phyloP scores from a whole-genome alignment of 2,888 invertebrate genomes.

The Vesta saturnalis region DNA sequence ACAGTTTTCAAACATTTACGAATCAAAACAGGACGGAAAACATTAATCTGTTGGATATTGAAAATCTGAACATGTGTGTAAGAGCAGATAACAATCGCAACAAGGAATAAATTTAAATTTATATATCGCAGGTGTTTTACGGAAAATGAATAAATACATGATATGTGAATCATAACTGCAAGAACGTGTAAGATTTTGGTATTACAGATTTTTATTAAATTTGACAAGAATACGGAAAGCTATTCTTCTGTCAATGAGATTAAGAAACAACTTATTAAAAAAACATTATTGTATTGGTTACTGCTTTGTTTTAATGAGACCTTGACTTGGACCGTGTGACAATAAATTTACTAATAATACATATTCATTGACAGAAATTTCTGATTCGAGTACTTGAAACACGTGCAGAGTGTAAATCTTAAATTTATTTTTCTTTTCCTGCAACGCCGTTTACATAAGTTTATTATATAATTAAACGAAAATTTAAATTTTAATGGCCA shows the following conservation, averaged over 20 bases:
- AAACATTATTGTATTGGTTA: neutral
- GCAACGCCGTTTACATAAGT: conserved; percentile 10
- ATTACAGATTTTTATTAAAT: neutral
- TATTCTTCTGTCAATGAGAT: too few relatives aligned
- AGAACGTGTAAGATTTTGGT: conserved; percentile 4
- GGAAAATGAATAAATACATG: conserved; percentile 29
- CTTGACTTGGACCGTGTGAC: conserved; percentile 11
- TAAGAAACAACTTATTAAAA: neutral
- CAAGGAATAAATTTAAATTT: conserved; percentile 37
- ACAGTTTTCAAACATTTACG: conserved; percentile 17
- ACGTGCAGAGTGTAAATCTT: conserved; percentile 30
- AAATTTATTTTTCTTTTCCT: conserved; percentile 28
- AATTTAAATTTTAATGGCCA: conserved; percentile 12
- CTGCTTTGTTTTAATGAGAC: neutral
- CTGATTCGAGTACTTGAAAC: conserved; percentile 20
- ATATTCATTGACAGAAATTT: conserved; percentile 23
- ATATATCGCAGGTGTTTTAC: conserved; percentile 35
- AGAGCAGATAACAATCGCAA: conserved; percentile 30
- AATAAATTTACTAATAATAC: conserved; percentile 14
- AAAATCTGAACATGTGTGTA: conserved; percentile 26
- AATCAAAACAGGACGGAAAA: conserved; percentile 21
- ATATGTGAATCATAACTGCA: conserved; percentile 25
- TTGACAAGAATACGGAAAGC: neutral
- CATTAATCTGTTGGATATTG: conserved; percentile 19
- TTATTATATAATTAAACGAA: conserved; percentile 23